These are phyloP conservation scores for Dromas ardeola DNA, from an alignment of 2,113 vertebrate genomes.

Conservation along the genomic window DNA sequence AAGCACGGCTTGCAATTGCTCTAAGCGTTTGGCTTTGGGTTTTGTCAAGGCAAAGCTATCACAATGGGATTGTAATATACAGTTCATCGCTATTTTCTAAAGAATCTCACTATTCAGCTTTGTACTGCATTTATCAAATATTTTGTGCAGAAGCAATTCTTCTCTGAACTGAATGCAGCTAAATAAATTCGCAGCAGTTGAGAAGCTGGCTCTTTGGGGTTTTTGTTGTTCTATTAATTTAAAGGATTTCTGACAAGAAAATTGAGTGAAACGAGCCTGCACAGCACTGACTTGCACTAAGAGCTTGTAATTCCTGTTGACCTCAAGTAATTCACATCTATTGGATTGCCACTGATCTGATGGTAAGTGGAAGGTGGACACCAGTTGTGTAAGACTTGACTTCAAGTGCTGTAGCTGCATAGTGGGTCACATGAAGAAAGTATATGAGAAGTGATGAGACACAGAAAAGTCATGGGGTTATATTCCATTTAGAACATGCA, in stretches of 20 bases:
- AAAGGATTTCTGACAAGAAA: background rate
- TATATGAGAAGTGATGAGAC: background rate
- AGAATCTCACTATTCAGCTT: background rate
- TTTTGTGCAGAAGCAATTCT: background rate
- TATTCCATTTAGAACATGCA: background rate
- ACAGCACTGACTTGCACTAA: background rate
- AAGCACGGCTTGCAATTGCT: background rate
- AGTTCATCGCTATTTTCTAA: background rate
- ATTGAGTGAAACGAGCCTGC: background rate
- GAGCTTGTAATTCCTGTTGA: background rate
- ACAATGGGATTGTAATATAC: accelerated
- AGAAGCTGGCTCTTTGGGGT: background rate
- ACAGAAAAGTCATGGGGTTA: background rate
- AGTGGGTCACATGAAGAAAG: background rate
- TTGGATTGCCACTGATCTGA: background rate
- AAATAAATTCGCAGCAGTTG: background rate
- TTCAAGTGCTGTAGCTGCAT: background rate
- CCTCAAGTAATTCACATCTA: background rate
- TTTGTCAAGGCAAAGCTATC: background rate
- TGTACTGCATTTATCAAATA: background rate
- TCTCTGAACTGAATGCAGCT: background rate
- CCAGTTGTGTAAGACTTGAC: background rate
- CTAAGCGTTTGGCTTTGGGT: background rate
- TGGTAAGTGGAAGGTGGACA: background rate
- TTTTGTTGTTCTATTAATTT: background rate